A percentile compares a stretch with the other conserved stretches of the same genome.
These are phyloP conservation scores for Rhabdomys dilectus DNA, from an alignment of 2,113 vertebrate genomes.

Conservation along the genomic window DNA sequence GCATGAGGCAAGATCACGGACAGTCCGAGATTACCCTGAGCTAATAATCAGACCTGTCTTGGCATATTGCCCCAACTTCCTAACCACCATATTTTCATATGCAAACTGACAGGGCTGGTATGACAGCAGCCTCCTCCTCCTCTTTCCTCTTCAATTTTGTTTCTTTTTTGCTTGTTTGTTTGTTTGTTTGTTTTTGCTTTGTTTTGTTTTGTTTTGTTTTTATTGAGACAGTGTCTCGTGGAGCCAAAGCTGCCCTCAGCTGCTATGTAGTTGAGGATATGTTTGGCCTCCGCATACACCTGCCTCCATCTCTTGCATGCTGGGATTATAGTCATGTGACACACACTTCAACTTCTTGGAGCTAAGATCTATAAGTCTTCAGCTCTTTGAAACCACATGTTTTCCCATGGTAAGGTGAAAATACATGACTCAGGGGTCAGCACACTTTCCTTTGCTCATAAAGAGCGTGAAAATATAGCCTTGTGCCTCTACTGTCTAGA, in stretches of 20 bases:
- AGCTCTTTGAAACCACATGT: background rate
- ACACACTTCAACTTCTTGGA: background rate
- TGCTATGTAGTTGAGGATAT: background rate
- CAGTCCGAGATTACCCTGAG: background rate
- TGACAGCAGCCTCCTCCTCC: background rate
- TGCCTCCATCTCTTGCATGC: background rate
- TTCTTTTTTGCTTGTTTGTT: background rate
- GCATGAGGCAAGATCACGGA: background rate
- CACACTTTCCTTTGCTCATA: background rate
- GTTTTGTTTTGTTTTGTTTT: too few relatives aligned
- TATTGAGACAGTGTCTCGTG: background rate
- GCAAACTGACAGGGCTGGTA: background rate
- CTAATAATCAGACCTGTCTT: background rate
- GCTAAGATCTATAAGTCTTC: background rate
- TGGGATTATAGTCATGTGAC: background rate
- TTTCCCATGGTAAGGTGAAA: constrained; percentile 8
- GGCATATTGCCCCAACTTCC: background rate
- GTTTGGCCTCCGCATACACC: background rate
- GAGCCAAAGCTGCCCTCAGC: background rate
- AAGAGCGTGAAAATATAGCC: background rate
- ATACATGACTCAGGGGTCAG: background rate
- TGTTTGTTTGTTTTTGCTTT: too few relatives aligned
- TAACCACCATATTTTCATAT: background rate
- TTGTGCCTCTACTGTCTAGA: background rate
- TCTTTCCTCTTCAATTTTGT: background rate